These are phyloP conservation scores for Luidia sarsii DNA, from an alignment of 53 echinoderm and acorn worm species.

Conservation along the genomic window DNA sequence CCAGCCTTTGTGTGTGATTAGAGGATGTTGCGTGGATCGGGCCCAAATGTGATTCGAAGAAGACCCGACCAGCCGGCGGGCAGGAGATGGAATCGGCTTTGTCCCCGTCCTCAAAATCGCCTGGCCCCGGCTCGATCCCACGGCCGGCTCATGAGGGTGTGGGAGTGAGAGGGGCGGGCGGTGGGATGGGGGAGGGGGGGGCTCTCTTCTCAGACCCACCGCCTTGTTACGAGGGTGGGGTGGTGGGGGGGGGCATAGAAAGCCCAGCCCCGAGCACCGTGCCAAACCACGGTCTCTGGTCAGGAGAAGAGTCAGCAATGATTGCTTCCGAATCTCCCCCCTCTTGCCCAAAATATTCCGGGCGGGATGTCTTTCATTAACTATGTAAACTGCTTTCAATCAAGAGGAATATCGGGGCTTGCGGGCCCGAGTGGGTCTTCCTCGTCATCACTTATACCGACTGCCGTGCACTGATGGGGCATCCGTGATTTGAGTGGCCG, in stretches of 20 bases:
- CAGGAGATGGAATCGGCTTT: slow-evolving; percentile 25
- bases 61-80: neutral
- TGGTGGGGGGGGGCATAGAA: neutral
- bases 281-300: neutral
- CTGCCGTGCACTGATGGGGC: neutral
- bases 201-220: slow-evolving; percentile 8
- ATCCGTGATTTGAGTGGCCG: slow-evolving; percentile 29
- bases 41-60: slow-evolving; percentile 17
- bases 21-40: neutral
- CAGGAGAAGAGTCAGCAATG: neutral
- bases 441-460: slow-evolving; percentile 13
- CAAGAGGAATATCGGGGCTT: slow-evolving; percentile 19
- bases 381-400: slow-evolving; percentile 55
- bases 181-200: too few species aligned
- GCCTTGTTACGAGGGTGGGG: slow-evolving; percentile 28
- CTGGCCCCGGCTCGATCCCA: neutral
- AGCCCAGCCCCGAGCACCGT: neutral
- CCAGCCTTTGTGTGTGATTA: neutral
- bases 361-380: slow-evolving; percentile 45
- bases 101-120: neutral
- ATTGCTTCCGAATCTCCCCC: slow-evolving; percentile 10
- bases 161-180: too few species aligned
- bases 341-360: neutral
- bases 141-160: neutral
- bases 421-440: neutral